Conservation (phyloP, 2,888 invertebrate species). For the Volucella inanis region DNA sequence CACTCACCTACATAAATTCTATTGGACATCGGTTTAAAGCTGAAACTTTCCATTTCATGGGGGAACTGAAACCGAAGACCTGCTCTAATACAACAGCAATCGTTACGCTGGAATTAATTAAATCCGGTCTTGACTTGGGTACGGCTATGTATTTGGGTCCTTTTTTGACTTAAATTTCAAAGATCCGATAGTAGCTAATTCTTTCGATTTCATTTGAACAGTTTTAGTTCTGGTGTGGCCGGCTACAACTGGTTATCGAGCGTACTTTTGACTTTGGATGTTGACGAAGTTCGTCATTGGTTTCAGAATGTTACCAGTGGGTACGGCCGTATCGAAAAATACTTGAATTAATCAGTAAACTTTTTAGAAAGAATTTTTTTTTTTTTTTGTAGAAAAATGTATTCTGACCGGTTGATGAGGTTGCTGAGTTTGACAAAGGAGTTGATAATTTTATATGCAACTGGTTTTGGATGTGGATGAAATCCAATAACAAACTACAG, state of each 20-base stretch:
- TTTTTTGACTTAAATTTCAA: slow-evolving; percentile 40
- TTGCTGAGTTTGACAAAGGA: too few species aligned
- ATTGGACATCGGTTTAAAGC: slow-evolving; percentile 13
- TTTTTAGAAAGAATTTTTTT: too few species aligned
- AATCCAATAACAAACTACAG: too few species aligned
- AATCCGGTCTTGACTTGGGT: slow-evolving; percentile 42
- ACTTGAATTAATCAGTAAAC: too few species aligned
- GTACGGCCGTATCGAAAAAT: too few species aligned
- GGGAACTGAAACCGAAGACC: not conserved
- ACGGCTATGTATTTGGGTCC: not conserved
- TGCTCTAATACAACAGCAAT: slow-evolving; percentile 30
- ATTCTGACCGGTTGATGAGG: too few species aligned
- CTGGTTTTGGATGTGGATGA: too few species aligned
- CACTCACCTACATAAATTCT: slow-evolving; percentile 55
- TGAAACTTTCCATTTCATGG: slow-evolving; percentile 64
- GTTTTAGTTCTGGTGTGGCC: slow-evolving; percentile 12
- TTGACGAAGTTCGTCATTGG: too few species aligned
- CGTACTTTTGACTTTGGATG: not conserved
- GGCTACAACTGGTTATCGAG: slow-evolving; percentile 6
- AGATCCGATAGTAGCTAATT: not conserved
- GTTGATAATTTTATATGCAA: too few species aligned
- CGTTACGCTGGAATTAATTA: slow-evolving; percentile 62
- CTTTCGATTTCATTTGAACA: slow-evolving; percentile 45
- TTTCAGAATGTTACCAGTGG: too few species aligned
- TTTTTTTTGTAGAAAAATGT: too few species aligned